Base-by-base conservation (phyloP, 1,140 invertebrate genomes). In the Ostrea denselamellosa region DNA sequence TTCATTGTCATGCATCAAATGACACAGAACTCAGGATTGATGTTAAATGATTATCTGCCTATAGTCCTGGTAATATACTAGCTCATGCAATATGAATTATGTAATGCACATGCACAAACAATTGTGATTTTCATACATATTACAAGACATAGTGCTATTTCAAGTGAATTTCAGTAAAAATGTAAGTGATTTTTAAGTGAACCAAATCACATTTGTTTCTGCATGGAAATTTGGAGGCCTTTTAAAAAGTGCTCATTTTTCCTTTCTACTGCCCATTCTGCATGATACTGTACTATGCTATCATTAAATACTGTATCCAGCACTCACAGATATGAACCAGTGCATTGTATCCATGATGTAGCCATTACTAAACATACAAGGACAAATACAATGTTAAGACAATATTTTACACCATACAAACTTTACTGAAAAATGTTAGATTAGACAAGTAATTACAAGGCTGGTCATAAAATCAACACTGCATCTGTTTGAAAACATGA, bases 391-490 rank as follows among this genome's bases (percentile, higher is more conserved):
- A 77, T 77, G 25, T 28, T 25, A 77, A 28, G 68, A 77, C 68
- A 77, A 34, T 10, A 25, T 14, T 77, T 77, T 62, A 62, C 58
- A 62, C 68, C 68, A 77, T 25, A 77, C 68, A 77, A 28, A 28
- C 68, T 34, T 25, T 77, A 12, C 68, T 77, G 68, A 77, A 22
- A 77, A 8, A 77, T 77, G 68, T 77, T 77, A 77, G 68, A 77
- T n/a, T n/a, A 17, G 68, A 77, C 68, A 77, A 28, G 22, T 14
- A 62, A 34, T 4, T 25, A 77, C 68, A 77, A 77, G 4, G 68
- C 8, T 77, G 25, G 28, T 28, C 68, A 77, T 77, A 77, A 12
- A 77, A 34, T 44, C 68, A 77, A 77, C 17, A 5, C 68, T 77
- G 68, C 68, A 22, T 77, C 68, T 77, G 68, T 77, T 77, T 77